Evolutionary conservation across 2,797 vertebrate genomes (phyloP).

Genomic region (Poeciliopsis presidionis): DNA sequence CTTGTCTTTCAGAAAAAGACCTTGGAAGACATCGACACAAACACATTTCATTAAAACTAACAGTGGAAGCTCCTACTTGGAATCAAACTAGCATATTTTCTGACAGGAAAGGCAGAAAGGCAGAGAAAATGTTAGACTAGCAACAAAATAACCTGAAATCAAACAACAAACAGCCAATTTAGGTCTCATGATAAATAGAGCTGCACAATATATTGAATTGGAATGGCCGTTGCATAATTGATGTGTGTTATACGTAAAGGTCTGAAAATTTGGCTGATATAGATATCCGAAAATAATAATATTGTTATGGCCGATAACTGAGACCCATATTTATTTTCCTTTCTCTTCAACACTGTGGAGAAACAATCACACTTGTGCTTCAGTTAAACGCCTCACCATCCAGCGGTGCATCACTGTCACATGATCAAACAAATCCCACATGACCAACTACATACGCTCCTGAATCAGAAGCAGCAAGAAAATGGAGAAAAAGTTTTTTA

Average conservation of each 20-base stretch:
- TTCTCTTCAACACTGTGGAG: not conserved
- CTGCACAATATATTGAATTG: not conserved
- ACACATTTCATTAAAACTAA: not conserved
- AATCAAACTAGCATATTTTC: not conserved
- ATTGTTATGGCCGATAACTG: not conserved
- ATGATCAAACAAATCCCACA: not conserved
- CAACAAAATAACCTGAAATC: not conserved
- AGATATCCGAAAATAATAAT: not conserved
- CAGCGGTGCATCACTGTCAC: not conserved
- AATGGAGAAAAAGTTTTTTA: not conserved
- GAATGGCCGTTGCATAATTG: not conserved
- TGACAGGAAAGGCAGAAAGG: not conserved
- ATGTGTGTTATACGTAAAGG: not conserved
- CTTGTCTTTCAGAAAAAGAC: conserved; percentile 6
- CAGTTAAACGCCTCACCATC: not conserved
- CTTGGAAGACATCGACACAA: not conserved
- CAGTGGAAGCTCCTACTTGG: not conserved
- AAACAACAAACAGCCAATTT: not conserved
- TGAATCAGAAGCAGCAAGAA: not conserved
- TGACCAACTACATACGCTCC: not conserved
- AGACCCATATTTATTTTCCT: not conserved
- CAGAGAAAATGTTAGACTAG: not conserved
- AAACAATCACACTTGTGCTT: not conserved
- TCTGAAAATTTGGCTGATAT: not conserved
- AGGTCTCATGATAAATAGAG: not conserved